Percentiles rank a stretch among this genome's conserved stretches.
phyloP scores from a whole-genome alignment of 2,113 vertebrate genomes.

The Tyto alba region DNA sequence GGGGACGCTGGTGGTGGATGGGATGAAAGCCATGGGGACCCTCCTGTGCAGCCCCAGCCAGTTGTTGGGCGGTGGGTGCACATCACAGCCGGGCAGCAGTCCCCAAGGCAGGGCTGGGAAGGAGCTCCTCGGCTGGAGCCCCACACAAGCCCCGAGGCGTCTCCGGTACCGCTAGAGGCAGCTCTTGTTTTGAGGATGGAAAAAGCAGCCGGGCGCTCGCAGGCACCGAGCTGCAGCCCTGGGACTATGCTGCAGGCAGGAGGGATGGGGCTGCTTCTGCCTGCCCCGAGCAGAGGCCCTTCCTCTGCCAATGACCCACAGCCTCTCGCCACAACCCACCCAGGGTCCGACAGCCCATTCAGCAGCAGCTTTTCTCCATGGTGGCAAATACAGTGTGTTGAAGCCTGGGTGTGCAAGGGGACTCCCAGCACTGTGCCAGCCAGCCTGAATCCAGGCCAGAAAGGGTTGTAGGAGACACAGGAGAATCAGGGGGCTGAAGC shows the following conservation, averaged over 20 bases:
- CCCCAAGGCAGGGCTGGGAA: not conserved
- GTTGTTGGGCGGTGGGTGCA: fast-evolving
- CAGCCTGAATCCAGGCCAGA: not conserved
- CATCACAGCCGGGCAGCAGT: not conserved
- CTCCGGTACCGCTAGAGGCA: slow-evolving; percentile 48
- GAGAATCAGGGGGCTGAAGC: not conserved
- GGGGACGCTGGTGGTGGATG: not conserved
- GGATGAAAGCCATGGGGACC: fast-evolving
- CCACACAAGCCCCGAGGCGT: not conserved
- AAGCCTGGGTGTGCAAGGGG: not conserved
- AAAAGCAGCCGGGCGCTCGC: not conserved
- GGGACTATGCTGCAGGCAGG: not conserved
- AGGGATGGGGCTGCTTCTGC: not conserved
- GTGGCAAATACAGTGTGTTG: fast-evolving
- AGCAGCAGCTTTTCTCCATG: not conserved
- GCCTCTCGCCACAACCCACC: not conserved
- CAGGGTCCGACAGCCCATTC: fast-evolving
- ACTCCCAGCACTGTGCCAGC: fast-evolving
- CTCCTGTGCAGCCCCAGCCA: fast-evolving
- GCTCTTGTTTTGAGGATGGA: not conserved
- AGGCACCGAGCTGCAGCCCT: not conserved
- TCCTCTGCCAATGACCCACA: not conserved
- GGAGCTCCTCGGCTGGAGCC: not conserved
- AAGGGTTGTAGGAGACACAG: not conserved
- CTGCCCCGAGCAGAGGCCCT: no score